Evolutionary conservation across 2,113 vertebrate genomes (phyloP).

Genomic region (Probosciger aterrimus): DNA sequence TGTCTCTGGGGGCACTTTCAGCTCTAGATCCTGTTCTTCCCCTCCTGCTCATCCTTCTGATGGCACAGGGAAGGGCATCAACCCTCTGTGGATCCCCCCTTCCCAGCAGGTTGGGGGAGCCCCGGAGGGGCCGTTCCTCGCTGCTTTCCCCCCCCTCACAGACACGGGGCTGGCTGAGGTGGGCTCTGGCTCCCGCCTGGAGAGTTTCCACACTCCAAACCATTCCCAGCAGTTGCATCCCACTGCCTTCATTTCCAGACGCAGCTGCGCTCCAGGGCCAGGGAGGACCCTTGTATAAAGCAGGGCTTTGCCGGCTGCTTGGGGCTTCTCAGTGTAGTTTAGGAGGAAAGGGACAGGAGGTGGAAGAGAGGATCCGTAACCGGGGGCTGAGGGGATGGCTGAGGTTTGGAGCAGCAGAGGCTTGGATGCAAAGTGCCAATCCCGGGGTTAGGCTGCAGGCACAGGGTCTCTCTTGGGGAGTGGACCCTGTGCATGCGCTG

Average conservation of each 20-base stretch:
- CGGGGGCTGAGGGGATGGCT: neutral
- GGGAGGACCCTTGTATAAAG: neutral
- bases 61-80: neutral
- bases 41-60: neutral
- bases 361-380: neutral
- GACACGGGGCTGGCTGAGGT: neutral
- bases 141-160: neutral
- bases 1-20: neutral
- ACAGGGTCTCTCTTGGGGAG: neutral
- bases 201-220: neutral
- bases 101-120: neutral
- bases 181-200: neutral
- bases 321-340: neutral
- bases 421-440: neutral
- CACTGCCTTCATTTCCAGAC: neutral
- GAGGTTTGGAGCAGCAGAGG: neutral
- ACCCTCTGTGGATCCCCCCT: neutral
- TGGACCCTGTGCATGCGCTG: neutral
- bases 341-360: neutral
- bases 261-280: neutral
- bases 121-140: fast-evolving
- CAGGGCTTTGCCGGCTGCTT: neutral
- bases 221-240: neutral
- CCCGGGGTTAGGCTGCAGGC: neutral
- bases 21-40: neutral